Evolutionary conservation across 2,113 vertebrate species (phyloP).

Genomic region (Dicrurus megarhynchus): DNA sequence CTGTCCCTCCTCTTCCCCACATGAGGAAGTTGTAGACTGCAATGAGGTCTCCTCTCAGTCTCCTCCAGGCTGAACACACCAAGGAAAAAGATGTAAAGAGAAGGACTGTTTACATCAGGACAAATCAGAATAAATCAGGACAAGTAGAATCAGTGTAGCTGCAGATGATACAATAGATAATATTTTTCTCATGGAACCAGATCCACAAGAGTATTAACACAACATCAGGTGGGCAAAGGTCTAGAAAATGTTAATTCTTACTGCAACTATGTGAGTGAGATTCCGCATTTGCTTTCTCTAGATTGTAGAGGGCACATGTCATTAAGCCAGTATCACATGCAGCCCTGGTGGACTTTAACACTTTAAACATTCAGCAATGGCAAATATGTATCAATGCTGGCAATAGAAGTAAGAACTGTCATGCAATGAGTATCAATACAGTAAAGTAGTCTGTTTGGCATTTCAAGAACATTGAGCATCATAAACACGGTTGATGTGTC

Average conservation of each 20-base stretch:
- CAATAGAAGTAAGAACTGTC: background rate
- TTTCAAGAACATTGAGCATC: background rate
- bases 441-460: background rate
- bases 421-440: background rate
- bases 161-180: background rate
- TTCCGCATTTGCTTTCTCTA: background rate
- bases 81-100: background rate
- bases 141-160: background rate
- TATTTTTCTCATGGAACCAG: background rate
- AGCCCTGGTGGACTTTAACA: background rate
- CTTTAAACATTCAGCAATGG: background rate
- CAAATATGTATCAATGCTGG: background rate
- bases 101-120: background rate
- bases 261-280: background rate
- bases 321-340: background rate
- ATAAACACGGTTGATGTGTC: background rate
- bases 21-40: background rate
- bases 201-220: background rate
- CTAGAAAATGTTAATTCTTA: background rate
- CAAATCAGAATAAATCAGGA: background rate
- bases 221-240: background rate
- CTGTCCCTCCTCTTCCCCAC: background rate
- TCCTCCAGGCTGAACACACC: background rate
- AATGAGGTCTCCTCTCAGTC: background rate
- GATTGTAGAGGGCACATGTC: background rate